Evolutionary conservation across 2,888 invertebrate genomes (phyloP).

Genomic region (Volucella bombylans): DNA sequence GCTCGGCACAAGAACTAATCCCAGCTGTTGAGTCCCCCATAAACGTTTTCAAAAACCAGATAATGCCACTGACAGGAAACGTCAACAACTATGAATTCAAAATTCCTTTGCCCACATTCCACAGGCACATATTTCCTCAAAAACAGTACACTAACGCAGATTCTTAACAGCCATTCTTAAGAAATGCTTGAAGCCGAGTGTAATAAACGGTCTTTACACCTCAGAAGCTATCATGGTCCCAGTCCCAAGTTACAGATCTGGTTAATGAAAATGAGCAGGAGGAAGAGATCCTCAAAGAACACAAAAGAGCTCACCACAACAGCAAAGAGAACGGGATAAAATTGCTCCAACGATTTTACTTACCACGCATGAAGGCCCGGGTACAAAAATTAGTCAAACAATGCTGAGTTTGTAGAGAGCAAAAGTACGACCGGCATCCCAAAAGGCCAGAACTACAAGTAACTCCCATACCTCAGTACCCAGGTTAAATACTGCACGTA

Average conservation of each 20-base stretch:
- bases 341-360: slow-evolving; percentile 47
- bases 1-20: background rate
- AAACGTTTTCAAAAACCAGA: no score
- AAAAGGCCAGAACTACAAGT: slow-evolving; percentile 24
- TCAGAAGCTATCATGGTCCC: no score
- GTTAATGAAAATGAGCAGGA: background rate
- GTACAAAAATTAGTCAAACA: slow-evolving; percentile 26
- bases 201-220: slow-evolving; percentile 44
- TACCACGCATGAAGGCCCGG: slow-evolving; percentile 33
- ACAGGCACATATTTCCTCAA: slow-evolving; percentile 7
- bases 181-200: slow-evolving; percentile 16
- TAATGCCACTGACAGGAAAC: slow-evolving; percentile 4
- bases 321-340: slow-evolving; percentile 15
- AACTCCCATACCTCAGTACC: slow-evolving; percentile 56
- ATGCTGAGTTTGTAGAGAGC: slow-evolving; percentile 21
- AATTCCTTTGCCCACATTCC: background rate
- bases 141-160: background rate
- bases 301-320: slow-evolving; percentile 34
- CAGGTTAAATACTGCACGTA: slow-evolving; percentile 40
- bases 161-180: slow-evolving; percentile 7
- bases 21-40: no score
- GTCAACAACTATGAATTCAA: slow-evolving; percentile 4
- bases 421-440: slow-evolving; percentile 33
- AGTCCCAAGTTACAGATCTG: background rate
- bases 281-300: slow-evolving; percentile 13